Percentiles rank a stretch among this genome's conserved stretches.
Conservation (phyloP, 2,797 vertebrate species). For the Smutsia temminckii region DNA sequence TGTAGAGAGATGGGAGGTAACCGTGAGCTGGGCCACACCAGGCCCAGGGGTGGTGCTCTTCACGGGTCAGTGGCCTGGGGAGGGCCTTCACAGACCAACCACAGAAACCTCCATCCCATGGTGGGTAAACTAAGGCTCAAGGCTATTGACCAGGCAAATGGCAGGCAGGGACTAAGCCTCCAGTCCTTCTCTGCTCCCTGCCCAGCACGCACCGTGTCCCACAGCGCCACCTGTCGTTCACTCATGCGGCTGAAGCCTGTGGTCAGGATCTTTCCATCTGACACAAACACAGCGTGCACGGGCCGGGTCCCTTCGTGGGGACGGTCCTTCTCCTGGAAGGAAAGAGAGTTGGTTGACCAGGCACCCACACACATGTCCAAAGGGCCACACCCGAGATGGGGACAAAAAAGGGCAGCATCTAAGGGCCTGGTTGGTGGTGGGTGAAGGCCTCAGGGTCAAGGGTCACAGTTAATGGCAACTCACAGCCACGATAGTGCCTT, state of each 20-base stretch:
- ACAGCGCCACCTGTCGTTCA: constrained; percentile 95
- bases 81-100: background rate
- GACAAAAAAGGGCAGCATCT: background rate
- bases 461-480: constrained; percentile 68
- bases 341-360: background rate
- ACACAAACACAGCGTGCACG: constrained; percentile 88
- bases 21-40: background rate
- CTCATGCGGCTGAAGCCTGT: constrained; percentile 95
- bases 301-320: constrained; percentile 92
- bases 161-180: background rate
- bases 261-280: constrained; percentile 90
- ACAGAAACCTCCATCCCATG: background rate
- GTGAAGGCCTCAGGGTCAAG: background rate
- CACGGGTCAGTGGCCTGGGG: background rate
- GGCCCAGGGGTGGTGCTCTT: background rate
- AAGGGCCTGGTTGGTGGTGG: background rate
- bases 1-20: background rate
- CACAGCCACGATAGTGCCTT: constrained; percentile 87
- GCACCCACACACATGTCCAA: background rate
- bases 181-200: fast-evolving
- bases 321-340: constrained; percentile 91
- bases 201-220: constrained; percentile 89
- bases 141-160: background rate
- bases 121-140: background rate
- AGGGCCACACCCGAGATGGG: background rate